Evolutionary conservation across 2,888 invertebrate species (phyloP), one percentile per base, ranked within the genome.

Genomic region (Heliconius cydno): DNA sequence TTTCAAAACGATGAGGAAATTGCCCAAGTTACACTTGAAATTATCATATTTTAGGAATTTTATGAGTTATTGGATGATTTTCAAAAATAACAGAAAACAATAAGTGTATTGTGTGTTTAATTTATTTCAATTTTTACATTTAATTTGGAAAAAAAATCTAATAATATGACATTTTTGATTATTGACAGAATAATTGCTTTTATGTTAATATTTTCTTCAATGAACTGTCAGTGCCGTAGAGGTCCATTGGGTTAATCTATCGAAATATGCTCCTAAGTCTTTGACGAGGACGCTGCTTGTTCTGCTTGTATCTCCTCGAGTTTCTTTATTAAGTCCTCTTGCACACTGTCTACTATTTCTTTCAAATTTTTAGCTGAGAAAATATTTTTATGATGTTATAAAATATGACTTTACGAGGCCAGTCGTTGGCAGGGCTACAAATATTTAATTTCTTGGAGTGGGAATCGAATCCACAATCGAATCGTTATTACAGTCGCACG

Each of bases 271-370:
- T 85, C 84, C 70, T 84, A 82, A 28, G 83, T 79, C 80, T 81
- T 83, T 15, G 76, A 76, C 0, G 84, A 65, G 9, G 75, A 63
- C 22, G 77, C 77, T 52, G 84, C 87, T 81, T 92, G 88, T 83
- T 92, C 91, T 19, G 89, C 87, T 84, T 92, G 88, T 52, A 92
- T 84, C 86, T 92, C 92, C 86, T 93, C 92, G 34, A 95, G 83
- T 85, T 94, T 95, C 82, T 90, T 92, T 41, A 94, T 86, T 4
- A 95, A 85, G 82, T 95, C 95, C 84, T 92, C 91, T 89, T 94
- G 93, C 15, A 95, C 94, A 80, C 94, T 95, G 82, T 93, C 92
- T 2, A 94, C 91, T 63, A 95, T 94, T 87, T 94, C 94, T 87
- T 93, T 94, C 13, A 95, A 86, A 81, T 92, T 95, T 87, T 91